Evolutionary conservation across 2,888 invertebrate genomes (phyloP), one percentile per base, ranked within the genome.

Genomic region (Melanargia galathea): DNA sequence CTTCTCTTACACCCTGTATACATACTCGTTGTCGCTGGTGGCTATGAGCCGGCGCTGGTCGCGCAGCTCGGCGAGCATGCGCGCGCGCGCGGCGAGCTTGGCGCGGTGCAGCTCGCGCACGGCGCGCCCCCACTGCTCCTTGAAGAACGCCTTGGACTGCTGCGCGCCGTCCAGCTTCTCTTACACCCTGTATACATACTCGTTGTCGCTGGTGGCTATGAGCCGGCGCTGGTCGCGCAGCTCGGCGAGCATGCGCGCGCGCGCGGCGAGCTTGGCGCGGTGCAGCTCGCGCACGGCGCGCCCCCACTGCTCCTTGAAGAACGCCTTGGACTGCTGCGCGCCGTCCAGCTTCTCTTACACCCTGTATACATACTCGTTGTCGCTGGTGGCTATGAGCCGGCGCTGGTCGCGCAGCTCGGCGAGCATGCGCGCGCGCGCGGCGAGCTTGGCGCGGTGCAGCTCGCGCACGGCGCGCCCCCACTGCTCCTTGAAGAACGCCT

Each of bases 261-360:
- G 35, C 35, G 35, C 35, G 35, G 5, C 35, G 5, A 35, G 35
- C 35, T 35, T 35, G 35, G 35, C 8, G 35, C 2, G 35, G 35
- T 35, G 35, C 35, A 35, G 35, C 35, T 35, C 35, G 7, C 35
- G 35, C 35, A 35, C 35, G 5, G 35, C 35, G 35, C 35, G 35
- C 35, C 35, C 35, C 35, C 35, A 35, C 35, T 35, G 35, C 35
- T 35, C 35, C 35, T 35, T 35, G 35, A 35, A 35, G 35, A 35
- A 35, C 35, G 35, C 35, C 35, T 35, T 35, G 5, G 35, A 35
- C 35, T 35, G 35, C 35, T 1, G 5, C 35, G 35, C 35, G 35
- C 35, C 8, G 35, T 35, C 35, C 35, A 35, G 35, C 35, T 35
- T 35, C 35, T 35, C 35, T 8, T 35, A 3, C 10, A 35, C 10